phyloP scores from a whole-genome alignment of 2,113 vertebrate species.

The Tragelaphus buxtoni region DNA sequence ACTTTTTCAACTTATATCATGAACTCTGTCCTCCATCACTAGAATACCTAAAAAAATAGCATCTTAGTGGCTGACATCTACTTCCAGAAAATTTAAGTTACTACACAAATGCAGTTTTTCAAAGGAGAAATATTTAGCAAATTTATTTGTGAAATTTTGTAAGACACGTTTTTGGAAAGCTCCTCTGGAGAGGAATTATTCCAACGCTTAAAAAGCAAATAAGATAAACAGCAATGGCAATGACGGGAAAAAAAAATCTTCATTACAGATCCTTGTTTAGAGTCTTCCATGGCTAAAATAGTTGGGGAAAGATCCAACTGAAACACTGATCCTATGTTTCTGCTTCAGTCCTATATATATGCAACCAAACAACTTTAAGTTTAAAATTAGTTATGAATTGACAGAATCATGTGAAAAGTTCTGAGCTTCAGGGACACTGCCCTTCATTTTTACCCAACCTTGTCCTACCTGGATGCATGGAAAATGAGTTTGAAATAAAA shows the following conservation, averaged over 20 bases:
- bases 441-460: background rate
- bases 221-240: background rate
- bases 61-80: background rate
- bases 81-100: background rate
- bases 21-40: background rate
- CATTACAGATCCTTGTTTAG: background rate
- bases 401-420: background rate
- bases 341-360: background rate
- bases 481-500: slow-evolving; percentile 10
- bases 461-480: background rate
- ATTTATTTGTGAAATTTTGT: background rate
- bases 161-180: background rate
- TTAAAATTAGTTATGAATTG: background rate
- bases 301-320: background rate
- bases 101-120: background rate
- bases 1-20: background rate
- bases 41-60: background rate
- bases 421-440: background rate
- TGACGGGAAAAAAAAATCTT: accelerated
- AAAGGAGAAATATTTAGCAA: slow-evolving; percentile 30
- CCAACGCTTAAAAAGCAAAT: background rate
- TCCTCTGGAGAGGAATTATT: background rate
- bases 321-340: background rate
- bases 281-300: background rate
- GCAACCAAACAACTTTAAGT: background rate